Percentiles rank a stretch among this genome's conserved stretches.
Evolutionary conservation across 1,140 invertebrate genomes (phyloP).

Genomic region (Elysia chlorotica): DNA sequence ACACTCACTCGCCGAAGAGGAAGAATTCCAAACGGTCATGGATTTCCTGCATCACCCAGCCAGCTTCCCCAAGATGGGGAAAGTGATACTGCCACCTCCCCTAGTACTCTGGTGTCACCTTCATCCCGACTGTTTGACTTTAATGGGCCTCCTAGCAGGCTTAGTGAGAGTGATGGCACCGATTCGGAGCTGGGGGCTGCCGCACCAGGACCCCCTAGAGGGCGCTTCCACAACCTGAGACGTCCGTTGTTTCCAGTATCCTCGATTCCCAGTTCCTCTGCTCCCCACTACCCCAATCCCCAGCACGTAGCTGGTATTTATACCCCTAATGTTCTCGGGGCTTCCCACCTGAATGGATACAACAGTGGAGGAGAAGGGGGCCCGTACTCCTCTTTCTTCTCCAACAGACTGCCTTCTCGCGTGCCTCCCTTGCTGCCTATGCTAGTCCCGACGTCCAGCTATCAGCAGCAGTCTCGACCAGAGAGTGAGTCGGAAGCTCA

Average conservation of each 20-base stretch:
- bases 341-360: not conserved
- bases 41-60: no score
- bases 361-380: not conserved
- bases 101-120: no score
- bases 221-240: no score
- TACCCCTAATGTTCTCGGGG: no score
- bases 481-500: constrained; percentile 14
- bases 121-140: not conserved
- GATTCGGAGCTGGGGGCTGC: not conserved
- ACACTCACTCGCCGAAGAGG: constrained; percentile 24
- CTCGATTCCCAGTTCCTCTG: no score
- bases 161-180: constrained; percentile 5
- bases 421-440: not conserved
- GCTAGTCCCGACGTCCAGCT: not conserved
- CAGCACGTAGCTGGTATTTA: not conserved
- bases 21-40: no score
- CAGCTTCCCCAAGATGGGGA: no score
- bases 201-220: no score
- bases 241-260: no score
- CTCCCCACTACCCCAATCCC: not conserved
- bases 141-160: not conserved
- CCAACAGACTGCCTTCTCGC: not conserved
- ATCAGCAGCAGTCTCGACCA: not conserved
- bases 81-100: no score
- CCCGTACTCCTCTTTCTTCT: no score